Evolutionary conservation across 2,113 vertebrate species (phyloP).

Genomic region (Bufo bufo): DNA sequence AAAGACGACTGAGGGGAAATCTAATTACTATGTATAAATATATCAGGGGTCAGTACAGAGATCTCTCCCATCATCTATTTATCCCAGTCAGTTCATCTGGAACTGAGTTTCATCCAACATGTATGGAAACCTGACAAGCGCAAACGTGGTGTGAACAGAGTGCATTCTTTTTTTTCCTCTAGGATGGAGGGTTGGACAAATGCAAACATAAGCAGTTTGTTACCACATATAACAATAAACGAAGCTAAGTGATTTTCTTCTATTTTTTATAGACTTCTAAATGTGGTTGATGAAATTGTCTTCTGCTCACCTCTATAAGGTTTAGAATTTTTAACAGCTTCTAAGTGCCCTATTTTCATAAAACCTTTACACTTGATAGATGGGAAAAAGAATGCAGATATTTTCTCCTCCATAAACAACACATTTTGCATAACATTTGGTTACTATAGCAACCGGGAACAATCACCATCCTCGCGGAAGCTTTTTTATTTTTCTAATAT

Average conservation of each 20-base stretch:
- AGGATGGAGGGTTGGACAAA: background rate
- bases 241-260: background rate
- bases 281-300: background rate
- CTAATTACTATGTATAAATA: no score
- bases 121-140: no score
- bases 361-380: constrained; percentile 15
- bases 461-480: constrained; percentile 3
- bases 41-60: no score
- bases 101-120: no score
- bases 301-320: background rate
- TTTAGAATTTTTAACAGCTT: constrained; percentile 24
- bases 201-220: background rate
- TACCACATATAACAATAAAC: background rate
- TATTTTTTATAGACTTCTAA: background rate
- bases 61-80: no score
- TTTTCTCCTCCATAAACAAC: constrained; percentile 40
- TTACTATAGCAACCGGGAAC: constrained; percentile 46
- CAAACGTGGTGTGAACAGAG: no score
- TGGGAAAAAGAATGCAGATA: background rate
- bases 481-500: background rate
- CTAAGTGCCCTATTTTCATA: constrained; percentile 38
- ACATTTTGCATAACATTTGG: constrained; percentile 46
- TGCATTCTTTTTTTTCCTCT: background rate
- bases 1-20: no score
- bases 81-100: no score